Base-by-base conservation (phyloP, 2,797 vertebrate species). In the Harpagifer antarcticus region DNA sequence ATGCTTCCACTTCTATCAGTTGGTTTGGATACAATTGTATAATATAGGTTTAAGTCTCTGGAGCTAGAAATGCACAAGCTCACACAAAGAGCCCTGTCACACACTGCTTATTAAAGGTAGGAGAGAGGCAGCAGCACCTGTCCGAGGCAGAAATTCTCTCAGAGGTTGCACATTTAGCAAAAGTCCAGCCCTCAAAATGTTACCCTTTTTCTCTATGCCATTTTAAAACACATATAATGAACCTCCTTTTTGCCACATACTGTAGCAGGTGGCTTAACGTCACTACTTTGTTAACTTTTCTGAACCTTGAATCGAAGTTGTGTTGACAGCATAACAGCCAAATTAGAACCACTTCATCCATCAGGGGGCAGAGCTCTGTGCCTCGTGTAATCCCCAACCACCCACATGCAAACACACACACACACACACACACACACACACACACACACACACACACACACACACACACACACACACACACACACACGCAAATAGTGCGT, bases 91-190 rank as follows among this genome's bases (percentile, higher is more conserved):
- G 74, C 23, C 48, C 71, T 62, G 52, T 81, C 57, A 47, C 42
- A 81, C 69, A 67, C 42, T n/a, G 59, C 69, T 91, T 85, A 88
- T 91, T 86, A 87, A 86, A 88, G 82, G 37, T 78, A 81, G 73
- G 63, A 42, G 76, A 75, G 65, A 72, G 53, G 63, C 53, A 66
- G 63, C 72, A 76, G 79, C 86, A 85, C 68, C 76, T 86, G 75
- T 79, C 81, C 66, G 53, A 48, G 68, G 56, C 79, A 80, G 57
- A 85, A 58, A 64, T 9, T n/a, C 45, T 63, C 19, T 71, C 19
- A 48, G 40, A 82, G 68, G 50, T 57, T 71, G 60, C 8, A 72
- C 57, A 63, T 42, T 74, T 37, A 37, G 19, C 55, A 49, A 57
- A 57, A 62, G 12, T 61, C 33, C 53, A 73, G 19, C 55, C 75